Conservation (phyloP, 2,888 invertebrate species). For the Deilephila porcellus region DNA sequence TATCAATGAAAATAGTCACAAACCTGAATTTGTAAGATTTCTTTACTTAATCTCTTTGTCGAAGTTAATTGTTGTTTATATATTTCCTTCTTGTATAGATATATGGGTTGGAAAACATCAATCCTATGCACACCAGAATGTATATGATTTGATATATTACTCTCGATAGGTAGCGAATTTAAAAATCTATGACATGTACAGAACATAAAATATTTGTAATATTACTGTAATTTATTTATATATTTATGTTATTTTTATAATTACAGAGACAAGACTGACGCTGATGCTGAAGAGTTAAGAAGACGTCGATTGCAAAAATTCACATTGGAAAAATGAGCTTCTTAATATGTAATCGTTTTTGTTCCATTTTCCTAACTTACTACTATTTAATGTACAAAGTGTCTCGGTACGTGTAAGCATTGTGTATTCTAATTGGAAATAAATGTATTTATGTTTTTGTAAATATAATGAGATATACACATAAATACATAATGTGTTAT, state of each 20-base stretch:
- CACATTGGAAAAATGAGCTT: slow-evolving; percentile 76
- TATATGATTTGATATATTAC: too few species aligned
- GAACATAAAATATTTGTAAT: too few species aligned
- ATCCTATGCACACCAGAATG: too few species aligned
- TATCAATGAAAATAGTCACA: neutral
- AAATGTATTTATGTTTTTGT: slow-evolving; percentile 84
- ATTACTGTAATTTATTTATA: too few species aligned
- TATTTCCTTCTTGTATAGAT: too few species aligned
- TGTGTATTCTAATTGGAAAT: slow-evolving; percentile 76
- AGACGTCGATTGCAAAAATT: slow-evolving; percentile 92
- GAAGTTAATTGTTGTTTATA: too few species aligned
- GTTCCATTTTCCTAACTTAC: slow-evolving; percentile 70
- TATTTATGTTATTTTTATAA: neutral
- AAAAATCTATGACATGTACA: too few species aligned
- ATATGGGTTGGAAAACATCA: too few species aligned
- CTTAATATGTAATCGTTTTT: slow-evolving; percentile 54
- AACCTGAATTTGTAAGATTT: too few species aligned
- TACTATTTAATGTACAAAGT: slow-evolving; percentile 82
- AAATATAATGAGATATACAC: slow-evolving; percentile 82
- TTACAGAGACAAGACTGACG: slow-evolving; percentile 74
- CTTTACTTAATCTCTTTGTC: too few species aligned
- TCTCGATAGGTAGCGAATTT: too few species aligned
- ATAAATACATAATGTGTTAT: slow-evolving; percentile 76
- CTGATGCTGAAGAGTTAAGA: slow-evolving; percentile 88
- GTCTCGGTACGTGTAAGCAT: slow-evolving; percentile 78